A percentile compares a stretch with the other conserved stretches of the same genome.
Evolutionary conservation across 2,797 vertebrate species (phyloP).

Genomic region (Notolabrus celidotus): DNA sequence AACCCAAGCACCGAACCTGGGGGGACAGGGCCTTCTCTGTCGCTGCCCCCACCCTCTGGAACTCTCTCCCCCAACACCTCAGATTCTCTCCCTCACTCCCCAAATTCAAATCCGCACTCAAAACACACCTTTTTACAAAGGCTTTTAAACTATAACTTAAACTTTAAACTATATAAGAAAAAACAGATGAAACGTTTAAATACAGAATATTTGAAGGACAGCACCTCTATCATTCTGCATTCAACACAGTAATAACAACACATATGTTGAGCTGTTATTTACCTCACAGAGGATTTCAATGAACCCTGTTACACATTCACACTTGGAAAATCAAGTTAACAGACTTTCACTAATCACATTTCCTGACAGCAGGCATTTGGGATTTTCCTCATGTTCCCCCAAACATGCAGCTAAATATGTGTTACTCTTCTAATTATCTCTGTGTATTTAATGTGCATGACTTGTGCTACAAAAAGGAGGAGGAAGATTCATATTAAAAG

Average conservation of each 20-base stretch:
- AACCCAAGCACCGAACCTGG: too few relatives aligned
- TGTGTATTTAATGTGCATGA: not conserved
- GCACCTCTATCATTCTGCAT: not conserved
- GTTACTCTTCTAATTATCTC: not conserved
- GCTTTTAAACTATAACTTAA: too few relatives aligned
- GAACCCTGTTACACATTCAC: not conserved
- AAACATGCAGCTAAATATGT: not conserved
- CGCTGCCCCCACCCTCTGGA: too few relatives aligned
- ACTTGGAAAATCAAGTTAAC: not conserved
- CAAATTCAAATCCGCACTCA: too few relatives aligned
- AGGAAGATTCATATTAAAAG: not conserved
- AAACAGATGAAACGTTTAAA: not conserved
- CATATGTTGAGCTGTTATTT: too few relatives aligned
- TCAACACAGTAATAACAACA: not conserved
- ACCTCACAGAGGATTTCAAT: too few relatives aligned
- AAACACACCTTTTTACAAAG: too few relatives aligned
- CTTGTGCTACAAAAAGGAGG: not conserved
- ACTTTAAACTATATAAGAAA: too few relatives aligned
- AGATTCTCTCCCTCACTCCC: too few relatives aligned
- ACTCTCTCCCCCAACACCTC: too few relatives aligned
- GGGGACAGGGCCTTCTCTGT: too few relatives aligned
- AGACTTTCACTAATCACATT: conserved; percentile 2
- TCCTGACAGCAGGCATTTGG: not conserved
- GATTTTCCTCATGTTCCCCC: not conserved
- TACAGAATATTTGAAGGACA: not conserved